phyloP scores from a whole-genome alignment of 2,113 vertebrate species.

The Zingel zingel region DNA sequence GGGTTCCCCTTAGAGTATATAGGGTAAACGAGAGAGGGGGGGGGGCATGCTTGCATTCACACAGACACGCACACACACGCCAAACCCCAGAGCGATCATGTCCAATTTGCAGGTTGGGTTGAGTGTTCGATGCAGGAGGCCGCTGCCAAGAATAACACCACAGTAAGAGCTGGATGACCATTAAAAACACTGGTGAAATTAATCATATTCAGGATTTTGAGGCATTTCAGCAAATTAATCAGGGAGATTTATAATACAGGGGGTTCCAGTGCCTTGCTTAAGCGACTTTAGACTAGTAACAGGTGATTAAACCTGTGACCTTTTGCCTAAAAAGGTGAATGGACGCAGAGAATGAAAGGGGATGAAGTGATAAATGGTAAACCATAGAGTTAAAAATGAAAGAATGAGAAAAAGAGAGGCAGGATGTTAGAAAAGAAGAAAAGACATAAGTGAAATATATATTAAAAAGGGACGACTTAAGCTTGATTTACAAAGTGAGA shows the following conservation, averaged over 20 bases:
- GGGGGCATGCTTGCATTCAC: background rate
- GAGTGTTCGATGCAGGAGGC: slow-evolving; percentile 34
- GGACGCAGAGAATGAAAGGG: background rate
- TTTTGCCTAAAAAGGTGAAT: background rate
- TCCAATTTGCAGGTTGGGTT: slow-evolving; percentile 65
- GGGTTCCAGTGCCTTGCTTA: background rate
- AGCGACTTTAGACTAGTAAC: background rate
- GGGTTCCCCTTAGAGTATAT: slow-evolving; percentile 35
- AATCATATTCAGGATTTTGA: slow-evolving; percentile 48
- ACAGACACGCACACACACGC: slow-evolving; percentile 20
- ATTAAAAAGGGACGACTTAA: background rate
- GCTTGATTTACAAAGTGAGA: slow-evolving; percentile 48
- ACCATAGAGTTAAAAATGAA: background rate
- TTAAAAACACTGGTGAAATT: slow-evolving; percentile 33
- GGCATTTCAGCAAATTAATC: slow-evolving; percentile 55
- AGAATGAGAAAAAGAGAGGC: background rate
- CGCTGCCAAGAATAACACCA: slow-evolving; percentile 61
- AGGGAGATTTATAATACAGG: slow-evolving; percentile 18
- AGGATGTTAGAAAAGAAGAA: too few species aligned
- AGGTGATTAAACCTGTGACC: slow-evolving; percentile 14
- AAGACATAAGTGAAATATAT: background rate
- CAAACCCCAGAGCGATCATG: slow-evolving; percentile 55
- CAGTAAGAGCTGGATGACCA: background rate
- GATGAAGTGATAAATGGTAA: background rate
- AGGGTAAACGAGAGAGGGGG: slow-evolving; percentile 20